Evolutionary conservation across 2,113 vertebrate species (phyloP).

Genomic region (Barbus barbus): DNA sequence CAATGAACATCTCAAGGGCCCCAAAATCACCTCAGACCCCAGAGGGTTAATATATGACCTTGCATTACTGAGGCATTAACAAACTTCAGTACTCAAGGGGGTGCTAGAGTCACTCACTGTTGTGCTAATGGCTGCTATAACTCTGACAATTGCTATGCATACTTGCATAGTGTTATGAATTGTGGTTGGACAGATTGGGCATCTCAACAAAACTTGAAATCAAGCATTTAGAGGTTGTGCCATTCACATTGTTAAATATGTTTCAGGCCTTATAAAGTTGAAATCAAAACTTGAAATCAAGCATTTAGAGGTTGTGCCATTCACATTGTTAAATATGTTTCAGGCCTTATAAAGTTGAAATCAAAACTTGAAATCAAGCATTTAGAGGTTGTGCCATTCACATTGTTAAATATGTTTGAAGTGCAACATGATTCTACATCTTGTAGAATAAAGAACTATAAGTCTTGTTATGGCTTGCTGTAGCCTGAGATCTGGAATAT

Average conservation of each 20-base stretch:
- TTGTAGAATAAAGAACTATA: not conserved
- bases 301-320: not conserved
- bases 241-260: not conserved
- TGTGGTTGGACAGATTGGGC: not conserved
- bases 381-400: too few relatives aligned
- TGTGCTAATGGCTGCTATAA: not conserved
- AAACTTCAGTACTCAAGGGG: not conserved
- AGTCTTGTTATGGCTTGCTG: not conserved
- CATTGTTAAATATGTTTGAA: not conserved
- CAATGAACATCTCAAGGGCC: too few relatives aligned
- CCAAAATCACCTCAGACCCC: too few relatives aligned
- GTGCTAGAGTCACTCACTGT: not conserved
- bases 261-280: not conserved
- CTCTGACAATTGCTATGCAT: not conserved
- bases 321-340: not conserved
- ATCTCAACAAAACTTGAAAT: not conserved
- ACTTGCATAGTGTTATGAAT: not conserved
- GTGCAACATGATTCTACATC: not conserved
- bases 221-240: not conserved
- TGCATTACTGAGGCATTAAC: not conserved
- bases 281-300: too few relatives aligned
- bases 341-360: too few relatives aligned
- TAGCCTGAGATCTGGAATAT: not conserved
- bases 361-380: too few relatives aligned
- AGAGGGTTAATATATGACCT: too few relatives aligned